Evolutionary conservation across 2,888 invertebrate species (phyloP).

Genomic region (Venusia cambrica): DNA sequence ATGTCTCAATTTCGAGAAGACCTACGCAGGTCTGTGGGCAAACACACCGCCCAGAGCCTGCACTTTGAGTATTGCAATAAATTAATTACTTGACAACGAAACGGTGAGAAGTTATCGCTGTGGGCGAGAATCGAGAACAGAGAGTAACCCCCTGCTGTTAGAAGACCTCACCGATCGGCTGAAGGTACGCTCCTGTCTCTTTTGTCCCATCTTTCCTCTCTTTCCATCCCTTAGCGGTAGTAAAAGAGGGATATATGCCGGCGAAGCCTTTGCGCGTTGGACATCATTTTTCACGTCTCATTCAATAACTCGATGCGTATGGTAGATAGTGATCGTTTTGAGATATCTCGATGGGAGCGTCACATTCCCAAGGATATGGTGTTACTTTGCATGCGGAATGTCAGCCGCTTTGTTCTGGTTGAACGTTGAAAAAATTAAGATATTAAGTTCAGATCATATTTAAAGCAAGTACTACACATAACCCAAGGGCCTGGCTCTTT

Average conservation of each 20-base stretch:
- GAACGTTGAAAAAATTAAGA: constrained; percentile 1
- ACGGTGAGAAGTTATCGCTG: constrained; percentile 62
- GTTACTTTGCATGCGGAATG: constrained; percentile 79
- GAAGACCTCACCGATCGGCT: constrained; percentile 60
- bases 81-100: constrained; percentile 78
- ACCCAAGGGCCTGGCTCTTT: no score
- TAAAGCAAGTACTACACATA: no score
- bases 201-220: constrained; percentile 64
- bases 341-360: constrained; percentile 74
- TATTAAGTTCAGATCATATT: no score
- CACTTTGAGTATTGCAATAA: constrained; percentile 65
- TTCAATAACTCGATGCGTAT: constrained; percentile 77
- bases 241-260: constrained; percentile 57
- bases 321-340: constrained; percentile 79
- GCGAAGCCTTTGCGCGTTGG: constrained; percentile 66
- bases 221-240: constrained; percentile 35
- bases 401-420: constrained; percentile 31
- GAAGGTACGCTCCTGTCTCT: constrained; percentile 59
- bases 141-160: constrained; percentile 62
- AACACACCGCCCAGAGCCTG: constrained; percentile 67
- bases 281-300: constrained; percentile 81
- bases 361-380: constrained; percentile 79
- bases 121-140: constrained; percentile 50
- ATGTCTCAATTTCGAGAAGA: constrained; percentile 76
- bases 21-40: constrained; percentile 63